These are phyloP conservation scores for Neodontobutis hainanensis DNA, from an alignment of 2,113 vertebrate species.

Conservation along the genomic window DNA sequence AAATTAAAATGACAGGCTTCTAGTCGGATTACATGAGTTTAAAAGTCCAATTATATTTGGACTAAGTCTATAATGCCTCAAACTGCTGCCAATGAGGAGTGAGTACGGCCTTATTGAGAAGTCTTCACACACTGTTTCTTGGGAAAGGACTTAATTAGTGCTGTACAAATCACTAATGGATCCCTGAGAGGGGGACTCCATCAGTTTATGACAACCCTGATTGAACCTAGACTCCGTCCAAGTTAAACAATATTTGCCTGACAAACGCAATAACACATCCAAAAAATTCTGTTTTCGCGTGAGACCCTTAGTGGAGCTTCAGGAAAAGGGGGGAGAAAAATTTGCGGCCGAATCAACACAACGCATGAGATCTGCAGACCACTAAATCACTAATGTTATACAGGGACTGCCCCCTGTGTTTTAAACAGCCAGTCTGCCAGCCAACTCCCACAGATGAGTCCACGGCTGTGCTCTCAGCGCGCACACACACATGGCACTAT, in stretches of 20 bases:
- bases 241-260: conserved; percentile 73
- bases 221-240: conserved; percentile 68
- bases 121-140: conserved; percentile 40
- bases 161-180: conserved; percentile 68
- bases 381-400: conserved; percentile 81
- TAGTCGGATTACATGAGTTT: too few relatives aligned
- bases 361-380: conserved; percentile 74
- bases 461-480: conserved; percentile 59
- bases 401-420: conserved; percentile 76
- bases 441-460: conserved; percentile 73
- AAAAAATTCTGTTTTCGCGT: conserved; percentile 67
- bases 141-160: conserved; percentile 66
- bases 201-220: conserved; percentile 76
- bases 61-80: background rate
- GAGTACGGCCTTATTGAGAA: conserved; percentile 15
- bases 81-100: conserved; percentile 17
- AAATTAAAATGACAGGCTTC: too few relatives aligned
- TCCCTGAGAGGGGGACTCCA: conserved; percentile 60
- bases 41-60: background rate
- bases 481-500: conserved; percentile 38
- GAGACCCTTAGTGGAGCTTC: conserved; percentile 67
- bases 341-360: conserved; percentile 72
- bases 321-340: conserved; percentile 35
- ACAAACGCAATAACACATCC: conserved; percentile 72
- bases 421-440: conserved; percentile 65